Percentiles rank a stretch among this genome's conserved stretches.
phyloP scores from a whole-genome alignment of 2,797 vertebrate species.

The Anabas testudineus region DNA sequence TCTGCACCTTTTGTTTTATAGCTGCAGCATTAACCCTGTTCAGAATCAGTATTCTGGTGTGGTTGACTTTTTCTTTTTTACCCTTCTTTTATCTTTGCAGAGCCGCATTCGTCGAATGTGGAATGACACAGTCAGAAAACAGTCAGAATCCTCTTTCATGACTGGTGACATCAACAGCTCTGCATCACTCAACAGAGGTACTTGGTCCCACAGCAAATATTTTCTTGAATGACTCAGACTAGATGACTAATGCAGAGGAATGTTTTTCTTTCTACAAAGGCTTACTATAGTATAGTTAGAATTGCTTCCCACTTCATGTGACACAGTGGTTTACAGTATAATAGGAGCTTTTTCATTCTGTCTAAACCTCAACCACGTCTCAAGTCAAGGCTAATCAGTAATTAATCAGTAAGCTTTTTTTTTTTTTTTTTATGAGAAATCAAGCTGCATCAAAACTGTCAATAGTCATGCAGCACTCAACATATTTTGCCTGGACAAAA shows the following conservation, averaged over 20 bases:
- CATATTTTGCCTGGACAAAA: conserved; percentile 23
- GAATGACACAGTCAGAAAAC: conserved; percentile 99
- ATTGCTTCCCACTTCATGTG: conserved; percentile 6
- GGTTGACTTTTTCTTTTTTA: conserved; percentile 33
- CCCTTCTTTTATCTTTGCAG: conserved; percentile 79
- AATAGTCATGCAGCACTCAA: not conserved
- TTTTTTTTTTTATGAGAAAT: conserved; percentile 13
- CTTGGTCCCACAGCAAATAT: conserved; percentile 66
- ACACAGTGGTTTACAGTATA: conserved; percentile 11
- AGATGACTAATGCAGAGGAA: conserved; percentile 18
- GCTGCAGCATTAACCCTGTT: not conserved
- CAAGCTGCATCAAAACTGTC: not conserved
- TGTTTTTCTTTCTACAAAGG: not conserved
- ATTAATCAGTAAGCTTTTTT: conserved; percentile 18
- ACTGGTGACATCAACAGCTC: conserved; percentile 99
- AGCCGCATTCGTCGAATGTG: conserved; percentile 99
- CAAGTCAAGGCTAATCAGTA: conserved; percentile 22
- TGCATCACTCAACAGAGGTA: conserved; percentile 99
- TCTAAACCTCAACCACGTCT: conserved; percentile 4
- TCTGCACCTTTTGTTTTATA: not conserved
- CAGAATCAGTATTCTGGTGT: conserved; percentile 12
- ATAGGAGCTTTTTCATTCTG: conserved; percentile 6
- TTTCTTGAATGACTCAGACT: conserved; percentile 25
- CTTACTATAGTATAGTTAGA: not conserved
- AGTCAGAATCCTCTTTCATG: conserved; percentile 99